phyloP scores from a whole-genome alignment of 2,888 invertebrate species.

The Scaptodrosophila latifasciaeformis region DNA sequence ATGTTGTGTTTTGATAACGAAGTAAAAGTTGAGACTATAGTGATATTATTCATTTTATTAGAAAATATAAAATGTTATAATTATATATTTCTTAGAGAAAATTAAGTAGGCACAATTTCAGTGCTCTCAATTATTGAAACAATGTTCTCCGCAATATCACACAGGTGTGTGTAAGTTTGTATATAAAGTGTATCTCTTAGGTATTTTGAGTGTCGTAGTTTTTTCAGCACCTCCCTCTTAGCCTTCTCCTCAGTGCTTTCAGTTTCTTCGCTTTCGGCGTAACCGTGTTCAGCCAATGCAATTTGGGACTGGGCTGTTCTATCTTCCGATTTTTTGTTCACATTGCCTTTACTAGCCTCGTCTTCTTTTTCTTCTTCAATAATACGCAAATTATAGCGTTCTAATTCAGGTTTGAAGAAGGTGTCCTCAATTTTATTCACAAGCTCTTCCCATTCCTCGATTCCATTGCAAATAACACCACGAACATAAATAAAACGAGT shows the following conservation, averaged over 20 bases:
- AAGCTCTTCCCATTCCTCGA: constrained; percentile 66
- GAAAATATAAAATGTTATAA: not conserved
- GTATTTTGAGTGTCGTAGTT: constrained; percentile 47
- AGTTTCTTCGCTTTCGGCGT: not conserved
- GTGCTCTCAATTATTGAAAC: constrained; percentile 69
- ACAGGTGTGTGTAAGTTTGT: constrained; percentile 66
- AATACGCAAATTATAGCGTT: constrained; percentile 31
- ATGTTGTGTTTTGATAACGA: no score
- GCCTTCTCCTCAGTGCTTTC: not conserved
- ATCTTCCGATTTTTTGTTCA: constrained; percentile 7
- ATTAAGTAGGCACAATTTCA: constrained; percentile 28
- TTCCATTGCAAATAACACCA: constrained; percentile 53
- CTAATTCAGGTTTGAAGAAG: constrained; percentile 52
- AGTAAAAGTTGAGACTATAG: no score
- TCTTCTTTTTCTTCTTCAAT: constrained; percentile 22
- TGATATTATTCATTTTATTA: no score
- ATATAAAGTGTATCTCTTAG: constrained; percentile 62
- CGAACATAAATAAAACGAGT: constrained; percentile 59
- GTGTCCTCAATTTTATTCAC: constrained; percentile 48
- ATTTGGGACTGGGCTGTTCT: not conserved
- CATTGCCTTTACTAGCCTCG: constrained; percentile 7
- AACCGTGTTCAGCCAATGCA: not conserved
- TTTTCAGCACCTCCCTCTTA: constrained; percentile 28
- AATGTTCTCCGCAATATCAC: constrained; percentile 61
- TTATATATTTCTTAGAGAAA: no score